Evolutionary conservation across 2,797 vertebrate species (phyloP), one percentile per base, ranked within the genome.

Genomic region (Phataginus tricuspis): DNA sequence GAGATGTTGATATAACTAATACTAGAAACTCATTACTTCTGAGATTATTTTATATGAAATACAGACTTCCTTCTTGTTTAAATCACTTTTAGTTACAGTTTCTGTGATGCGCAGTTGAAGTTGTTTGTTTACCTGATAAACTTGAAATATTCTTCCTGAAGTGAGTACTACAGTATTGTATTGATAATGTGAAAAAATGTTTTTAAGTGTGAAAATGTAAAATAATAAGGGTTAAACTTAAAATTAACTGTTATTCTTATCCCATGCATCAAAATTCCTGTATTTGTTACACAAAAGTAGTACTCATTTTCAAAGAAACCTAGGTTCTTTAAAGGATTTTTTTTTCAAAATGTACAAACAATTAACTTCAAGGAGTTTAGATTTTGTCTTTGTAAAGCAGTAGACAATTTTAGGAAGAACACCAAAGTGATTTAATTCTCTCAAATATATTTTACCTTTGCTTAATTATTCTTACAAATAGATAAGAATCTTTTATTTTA

Each of bases 361-460:
- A 97, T 93, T 96, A 87, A 93, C 97, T 93, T 96, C 59, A 57
- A 96, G 27, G 94, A 96, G n/a, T 91, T 84, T 83, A 95, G 21
- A 27, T 80, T 96, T 97, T 93, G 0, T 0, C 83, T 87, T 71
- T 83, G 21, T 0, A 4, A 82, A 75, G 16, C 13, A 95, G 80
- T 15, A 91, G n/a, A 5, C 5, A 97, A 29, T 66, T 45, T 53
- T 95, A 68, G 29, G 49, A 93, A 96, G 55, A 96, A 78, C 59
- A 96, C 57, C 83, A 92, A 16, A 77, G 27, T 93, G 69, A 97
- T 94, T 45, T 97, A 97, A 96, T 77, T 39, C 15, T 89, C 89
- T 94, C 11, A 10, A 97, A 97, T 95, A 97, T 91, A 61, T 92
- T 97, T 97, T 90, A 90, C 51, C 79, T 45, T 91, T 93, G 64